Conservation (phyloP, 2,797 vertebrate genomes). For the Pangasius macronema region DNA sequence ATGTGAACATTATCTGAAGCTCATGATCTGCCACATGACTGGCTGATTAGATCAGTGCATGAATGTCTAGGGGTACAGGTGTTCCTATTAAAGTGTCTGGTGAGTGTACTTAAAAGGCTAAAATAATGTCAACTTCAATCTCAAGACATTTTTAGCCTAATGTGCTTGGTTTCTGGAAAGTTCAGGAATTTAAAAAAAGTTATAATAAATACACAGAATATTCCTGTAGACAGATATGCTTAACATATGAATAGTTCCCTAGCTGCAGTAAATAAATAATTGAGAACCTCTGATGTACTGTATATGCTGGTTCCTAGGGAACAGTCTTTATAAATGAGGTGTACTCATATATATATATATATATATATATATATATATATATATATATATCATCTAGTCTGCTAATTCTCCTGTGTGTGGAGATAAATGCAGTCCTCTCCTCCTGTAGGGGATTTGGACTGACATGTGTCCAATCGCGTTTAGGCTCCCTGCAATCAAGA, state of each 20-base stretch:
- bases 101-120: neutral
- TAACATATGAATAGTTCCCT: neutral
- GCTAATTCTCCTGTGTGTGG: neutral
- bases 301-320: neutral
- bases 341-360: neutral
- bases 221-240: neutral
- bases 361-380: no score
- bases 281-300: neutral
- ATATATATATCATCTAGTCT: neutral
- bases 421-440: neutral
- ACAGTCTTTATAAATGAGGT: neutral
- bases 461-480: slow-evolving; percentile 1
- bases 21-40: neutral
- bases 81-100: neutral
- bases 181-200: neutral
- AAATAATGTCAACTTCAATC: neutral
- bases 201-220: neutral
- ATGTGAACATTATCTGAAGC: neutral
- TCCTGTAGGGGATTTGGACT: neutral
- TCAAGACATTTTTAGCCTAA: neutral
- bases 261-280: neutral
- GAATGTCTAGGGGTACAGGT: neutral
- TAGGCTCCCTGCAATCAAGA: neutral
- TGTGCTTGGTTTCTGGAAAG: neutral
- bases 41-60: neutral